Conservation (phyloP, 2,888 invertebrate species). For the Frankliniella fusca region DNA sequence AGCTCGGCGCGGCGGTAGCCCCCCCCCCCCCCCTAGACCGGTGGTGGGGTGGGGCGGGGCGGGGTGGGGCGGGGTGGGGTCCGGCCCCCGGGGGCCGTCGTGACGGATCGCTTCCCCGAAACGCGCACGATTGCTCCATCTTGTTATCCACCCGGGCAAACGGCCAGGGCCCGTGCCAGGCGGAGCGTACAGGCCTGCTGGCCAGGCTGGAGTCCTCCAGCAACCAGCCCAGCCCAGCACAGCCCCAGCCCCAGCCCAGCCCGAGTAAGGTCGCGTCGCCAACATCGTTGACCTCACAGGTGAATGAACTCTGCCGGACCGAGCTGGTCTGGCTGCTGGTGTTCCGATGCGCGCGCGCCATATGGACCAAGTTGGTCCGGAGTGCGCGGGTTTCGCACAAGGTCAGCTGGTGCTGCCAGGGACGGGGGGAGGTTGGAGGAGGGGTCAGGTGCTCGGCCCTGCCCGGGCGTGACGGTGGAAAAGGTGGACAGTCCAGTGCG, state of each 20-base stretch:
- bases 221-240: not conserved
- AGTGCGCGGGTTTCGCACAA: too few relatives aligned
- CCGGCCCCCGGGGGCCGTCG: not conserved
- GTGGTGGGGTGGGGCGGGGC: not conserved
- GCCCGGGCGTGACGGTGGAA: too few relatives aligned
- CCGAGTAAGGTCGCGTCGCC: too few relatives aligned
- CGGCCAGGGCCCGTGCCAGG: not conserved
- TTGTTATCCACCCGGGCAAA: constrained; percentile 8
- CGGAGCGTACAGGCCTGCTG: not conserved
- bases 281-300: not conserved
- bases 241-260: too few relatives aligned
- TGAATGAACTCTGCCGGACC: too few relatives aligned
- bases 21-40: too few relatives aligned
- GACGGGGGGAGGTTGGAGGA: too few relatives aligned
- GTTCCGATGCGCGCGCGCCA: too few relatives aligned
- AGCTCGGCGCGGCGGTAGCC: not conserved
- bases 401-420: too few relatives aligned
- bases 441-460: too few relatives aligned
- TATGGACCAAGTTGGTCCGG: too few relatives aligned
- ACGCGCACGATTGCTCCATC: constrained; percentile 19
- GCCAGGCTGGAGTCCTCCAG: not conserved
- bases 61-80: not conserved
- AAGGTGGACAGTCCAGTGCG: too few relatives aligned
- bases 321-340: not conserved
- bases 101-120: constrained; percentile 11